Percentiles rank a stretch among this genome's conserved stretches.
phyloP scores from a whole-genome alignment of 1,140 invertebrate genomes.

The Scaptomyza pallida region DNA sequence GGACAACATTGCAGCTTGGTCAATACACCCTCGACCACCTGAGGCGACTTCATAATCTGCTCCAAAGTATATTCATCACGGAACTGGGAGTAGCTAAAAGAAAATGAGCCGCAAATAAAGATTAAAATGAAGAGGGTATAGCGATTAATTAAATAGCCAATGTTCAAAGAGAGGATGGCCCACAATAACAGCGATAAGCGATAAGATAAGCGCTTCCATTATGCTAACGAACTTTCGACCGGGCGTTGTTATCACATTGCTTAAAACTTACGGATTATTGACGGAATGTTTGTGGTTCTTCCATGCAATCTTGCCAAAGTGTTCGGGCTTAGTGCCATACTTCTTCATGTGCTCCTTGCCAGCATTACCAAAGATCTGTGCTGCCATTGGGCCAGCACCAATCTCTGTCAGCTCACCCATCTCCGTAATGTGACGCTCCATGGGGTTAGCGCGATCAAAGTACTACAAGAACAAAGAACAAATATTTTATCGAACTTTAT shows the following conservation, averaged over 20 bases:
- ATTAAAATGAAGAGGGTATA: background rate
- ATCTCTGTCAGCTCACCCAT: constrained; percentile 93
- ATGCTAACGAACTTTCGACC: constrained; percentile 56
- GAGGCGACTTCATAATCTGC: constrained; percentile 93
- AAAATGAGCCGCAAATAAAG: background rate
- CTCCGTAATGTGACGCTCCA: constrained; percentile 95
- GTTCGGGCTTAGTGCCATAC: constrained; percentile 94
- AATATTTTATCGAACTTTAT: no score
- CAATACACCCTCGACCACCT: constrained; percentile 94
- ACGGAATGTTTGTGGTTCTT: constrained; percentile 99
- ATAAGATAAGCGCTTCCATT: constrained; percentile 51
- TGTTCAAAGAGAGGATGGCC: constrained; percentile 92
- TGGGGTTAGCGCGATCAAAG: constrained; percentile 95
- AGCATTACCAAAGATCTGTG: constrained; percentile 98
- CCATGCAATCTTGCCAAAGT: constrained; percentile 98
- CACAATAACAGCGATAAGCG: constrained; percentile 89
- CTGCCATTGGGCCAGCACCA: constrained; percentile 92
- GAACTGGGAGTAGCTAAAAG: constrained; percentile 94
- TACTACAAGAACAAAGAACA: constrained; percentile 85
- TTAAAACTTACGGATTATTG: constrained; percentile 93
- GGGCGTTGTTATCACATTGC: constrained; percentile 54
- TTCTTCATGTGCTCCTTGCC: constrained; percentile 98
- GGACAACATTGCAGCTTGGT: constrained; percentile 99
- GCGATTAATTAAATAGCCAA: constrained; percentile 83
- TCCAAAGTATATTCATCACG: constrained; percentile 94